Percentiles rank a stretch among this genome's conserved stretches.
phyloP scores from a whole-genome alignment of 2,888 invertebrate genomes.

The Urechis unicinctus region DNA sequence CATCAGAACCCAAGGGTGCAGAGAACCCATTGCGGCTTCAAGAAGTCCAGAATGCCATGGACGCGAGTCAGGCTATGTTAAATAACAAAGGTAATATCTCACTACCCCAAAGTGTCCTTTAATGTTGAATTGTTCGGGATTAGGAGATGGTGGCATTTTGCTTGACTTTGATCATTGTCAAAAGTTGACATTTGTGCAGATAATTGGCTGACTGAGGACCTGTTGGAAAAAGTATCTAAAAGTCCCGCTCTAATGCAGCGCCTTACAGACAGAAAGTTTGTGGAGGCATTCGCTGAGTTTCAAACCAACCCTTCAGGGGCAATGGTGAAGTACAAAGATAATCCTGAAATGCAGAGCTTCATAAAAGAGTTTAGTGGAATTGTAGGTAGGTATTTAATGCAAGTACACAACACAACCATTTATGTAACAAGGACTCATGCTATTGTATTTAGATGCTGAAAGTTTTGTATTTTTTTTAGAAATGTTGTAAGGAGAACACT shows the following conservation, averaged over 20 bases:
- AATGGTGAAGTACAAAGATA: constrained; percentile 35
- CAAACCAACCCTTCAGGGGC: constrained; percentile 40
- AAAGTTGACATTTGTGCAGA: background rate
- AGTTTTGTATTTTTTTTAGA: constrained; percentile 6
- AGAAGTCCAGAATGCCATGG: constrained; percentile 39
- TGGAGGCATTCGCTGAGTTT: constrained; percentile 39
- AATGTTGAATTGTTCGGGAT: no score
- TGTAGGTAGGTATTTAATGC: constrained; percentile 27
- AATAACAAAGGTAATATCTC: constrained; percentile 27
- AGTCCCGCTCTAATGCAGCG: constrained; percentile 30
- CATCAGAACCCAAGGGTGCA: constrained; percentile 20
- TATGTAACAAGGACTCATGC: no score
- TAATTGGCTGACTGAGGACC: constrained; percentile 18
- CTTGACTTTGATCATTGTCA: background rate
- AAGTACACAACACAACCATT: background rate
- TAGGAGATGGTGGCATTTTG: background rate
- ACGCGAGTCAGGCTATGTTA: constrained; percentile 22
- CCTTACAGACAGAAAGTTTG: constrained; percentile 36
- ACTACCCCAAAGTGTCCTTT: background rate
- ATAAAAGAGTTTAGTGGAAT: constrained; percentile 40
- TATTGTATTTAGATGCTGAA: background rate
- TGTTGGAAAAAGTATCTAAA: constrained; percentile 32
- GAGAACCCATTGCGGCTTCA: constrained; percentile 25
- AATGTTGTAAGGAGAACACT: constrained; percentile 41
- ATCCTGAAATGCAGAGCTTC: constrained; percentile 38